Percentiles rank a stretch among this genome's conserved stretches.
Conservation (phyloP, 2,113 vertebrate species). For the Caretta caretta region DNA sequence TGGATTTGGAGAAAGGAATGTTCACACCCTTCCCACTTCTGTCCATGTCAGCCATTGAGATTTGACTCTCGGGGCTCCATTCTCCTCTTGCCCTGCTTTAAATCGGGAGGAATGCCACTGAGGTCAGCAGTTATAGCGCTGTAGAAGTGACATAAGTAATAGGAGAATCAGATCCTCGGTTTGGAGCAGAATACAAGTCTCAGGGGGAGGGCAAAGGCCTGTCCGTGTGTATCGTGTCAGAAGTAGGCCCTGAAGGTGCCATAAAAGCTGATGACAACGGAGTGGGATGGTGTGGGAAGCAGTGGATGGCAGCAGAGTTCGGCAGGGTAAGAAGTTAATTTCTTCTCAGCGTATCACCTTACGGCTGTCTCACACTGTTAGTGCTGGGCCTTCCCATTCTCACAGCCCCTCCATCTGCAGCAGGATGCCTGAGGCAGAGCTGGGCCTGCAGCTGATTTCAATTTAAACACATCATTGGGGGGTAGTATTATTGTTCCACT, state of each 20-base stretch:
- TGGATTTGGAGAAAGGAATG: background rate
- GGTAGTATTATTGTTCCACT: constrained; percentile 28
- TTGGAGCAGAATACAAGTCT: background rate
- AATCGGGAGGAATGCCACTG: background rate
- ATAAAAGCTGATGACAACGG: background rate
- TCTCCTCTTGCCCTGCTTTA: background rate
- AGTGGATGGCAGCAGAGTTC: background rate
- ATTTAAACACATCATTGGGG: constrained; percentile 42
- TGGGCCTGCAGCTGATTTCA: constrained; percentile 26
- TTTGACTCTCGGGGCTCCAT: background rate
- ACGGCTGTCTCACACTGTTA: constrained; percentile 3
- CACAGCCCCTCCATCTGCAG: constrained; percentile 22
- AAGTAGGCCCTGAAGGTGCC: background rate
- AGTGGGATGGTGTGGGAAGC: fast-evolving
- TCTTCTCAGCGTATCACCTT: constrained; percentile 66
- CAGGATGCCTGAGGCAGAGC: background rate
- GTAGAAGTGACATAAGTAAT: fast-evolving
- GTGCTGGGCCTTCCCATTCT: background rate
- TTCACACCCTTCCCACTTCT: background rate
- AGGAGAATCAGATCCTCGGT: background rate
- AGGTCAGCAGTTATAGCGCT: background rate
- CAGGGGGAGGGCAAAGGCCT: background rate
- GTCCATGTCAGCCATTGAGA: background rate
- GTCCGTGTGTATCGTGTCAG: background rate
- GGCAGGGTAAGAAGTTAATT: background rate